Percentiles rank a stretch among this genome's conserved stretches.
Evolutionary conservation across 1,140 invertebrate genomes (phyloP).

Genomic region (Myzus persicae): DNA sequence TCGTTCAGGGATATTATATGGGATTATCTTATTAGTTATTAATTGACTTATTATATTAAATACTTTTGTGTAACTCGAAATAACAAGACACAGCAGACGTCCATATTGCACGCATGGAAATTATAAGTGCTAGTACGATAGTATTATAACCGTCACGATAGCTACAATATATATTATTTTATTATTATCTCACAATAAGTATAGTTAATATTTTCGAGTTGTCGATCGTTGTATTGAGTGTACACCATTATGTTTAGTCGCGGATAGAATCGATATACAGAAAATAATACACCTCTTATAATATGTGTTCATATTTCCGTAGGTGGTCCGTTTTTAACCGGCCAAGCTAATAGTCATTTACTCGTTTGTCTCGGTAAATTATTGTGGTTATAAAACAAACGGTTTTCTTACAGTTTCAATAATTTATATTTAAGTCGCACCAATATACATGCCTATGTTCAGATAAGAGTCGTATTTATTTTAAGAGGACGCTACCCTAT

Average conservation of each 20-base stretch:
- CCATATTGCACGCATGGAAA: background rate
- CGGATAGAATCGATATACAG: no score
- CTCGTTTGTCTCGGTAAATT: no score
- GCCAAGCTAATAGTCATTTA: no score
- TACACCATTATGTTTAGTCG: background rate
- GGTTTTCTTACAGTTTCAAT: no score
- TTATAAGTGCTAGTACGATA: background rate
- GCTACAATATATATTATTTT: background rate
- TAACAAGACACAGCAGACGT: background rate
- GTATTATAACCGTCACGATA: background rate
- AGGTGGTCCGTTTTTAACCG: background rate
- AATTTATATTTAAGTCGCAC: no score
- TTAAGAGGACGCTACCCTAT: no score
- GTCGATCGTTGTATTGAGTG: background rate
- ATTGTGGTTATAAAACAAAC: no score
- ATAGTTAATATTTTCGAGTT: background rate
- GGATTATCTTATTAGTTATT: no score
- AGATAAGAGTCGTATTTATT: no score
- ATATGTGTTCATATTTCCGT: background rate
- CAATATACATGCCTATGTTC: no score
- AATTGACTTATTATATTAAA: no score
- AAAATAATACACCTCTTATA: background rate
- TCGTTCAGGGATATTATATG: background rate
- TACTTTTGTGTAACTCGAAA: background rate
- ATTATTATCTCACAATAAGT: background rate